Evolutionary conservation across 2,797 vertebrate species (phyloP).

Genomic region (Neosilurus mollespiculum): DNA sequence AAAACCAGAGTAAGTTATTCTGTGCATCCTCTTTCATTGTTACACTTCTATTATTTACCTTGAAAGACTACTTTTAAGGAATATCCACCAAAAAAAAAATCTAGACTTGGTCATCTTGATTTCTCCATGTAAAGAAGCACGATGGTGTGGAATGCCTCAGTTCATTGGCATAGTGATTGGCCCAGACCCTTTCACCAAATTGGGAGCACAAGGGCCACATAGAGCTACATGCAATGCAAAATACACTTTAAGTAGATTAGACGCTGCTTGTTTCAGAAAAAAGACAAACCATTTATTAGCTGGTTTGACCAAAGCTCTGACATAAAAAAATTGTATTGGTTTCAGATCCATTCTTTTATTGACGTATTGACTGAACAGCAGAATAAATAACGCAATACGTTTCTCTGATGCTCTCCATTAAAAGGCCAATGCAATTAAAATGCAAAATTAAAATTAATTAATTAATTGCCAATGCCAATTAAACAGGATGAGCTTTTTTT

Average conservation of each 20-base stretch:
- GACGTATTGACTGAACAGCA: not conserved
- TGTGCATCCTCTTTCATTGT: slow-evolving; percentile 25
- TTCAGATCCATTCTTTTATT: not conserved
- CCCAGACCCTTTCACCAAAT: slow-evolving; percentile 6
- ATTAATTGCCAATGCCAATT: not conserved
- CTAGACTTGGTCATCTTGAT: not conserved
- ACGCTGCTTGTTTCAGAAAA: not conserved
- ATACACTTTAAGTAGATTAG: not conserved
- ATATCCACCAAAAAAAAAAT: slow-evolving; percentile 38
- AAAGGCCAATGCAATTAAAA: too few relatives aligned
- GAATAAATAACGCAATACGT: not conserved
- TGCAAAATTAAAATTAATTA: too few relatives aligned
- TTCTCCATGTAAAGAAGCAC: slow-evolving; percentile 14
- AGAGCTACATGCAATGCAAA: not conserved
- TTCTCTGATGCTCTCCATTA: too few relatives aligned
- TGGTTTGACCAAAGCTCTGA: not conserved
- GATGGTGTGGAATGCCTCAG: slow-evolving; percentile 17
- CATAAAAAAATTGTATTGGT: not conserved
- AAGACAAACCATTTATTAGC: not conserved
- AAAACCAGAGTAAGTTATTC: slow-evolving; percentile 86
- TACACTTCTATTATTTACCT: not conserved
- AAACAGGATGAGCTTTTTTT: slow-evolving; percentile 6
- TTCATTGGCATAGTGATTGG: not conserved
- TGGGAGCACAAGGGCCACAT: too few relatives aligned
- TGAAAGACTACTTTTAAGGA: slow-evolving; percentile 28